Conservation (phyloP, 2,888 invertebrate species). For the Empis livida region DNA sequence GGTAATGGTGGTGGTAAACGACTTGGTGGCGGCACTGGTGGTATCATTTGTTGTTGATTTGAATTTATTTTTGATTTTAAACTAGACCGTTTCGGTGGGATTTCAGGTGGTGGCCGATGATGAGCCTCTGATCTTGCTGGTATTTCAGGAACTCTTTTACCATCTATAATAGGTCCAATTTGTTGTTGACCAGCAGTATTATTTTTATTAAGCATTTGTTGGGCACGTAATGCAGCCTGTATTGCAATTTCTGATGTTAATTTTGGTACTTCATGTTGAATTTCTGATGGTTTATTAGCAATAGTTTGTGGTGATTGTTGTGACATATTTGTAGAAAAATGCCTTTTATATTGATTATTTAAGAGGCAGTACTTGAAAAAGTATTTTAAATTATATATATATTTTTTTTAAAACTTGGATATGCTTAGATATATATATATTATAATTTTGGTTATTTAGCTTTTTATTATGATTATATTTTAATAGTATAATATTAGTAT, state of each 20-base stretch:
- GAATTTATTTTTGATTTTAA: slow-evolving; percentile 26
- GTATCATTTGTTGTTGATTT: slow-evolving; percentile 27
- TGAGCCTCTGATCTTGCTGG: slow-evolving; percentile 29
- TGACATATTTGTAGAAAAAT: slow-evolving; percentile 14
- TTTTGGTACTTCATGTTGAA: slow-evolving; percentile 32
- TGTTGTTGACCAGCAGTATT: neutral
- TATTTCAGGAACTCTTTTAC: slow-evolving; percentile 32
- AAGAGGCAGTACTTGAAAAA: no score
- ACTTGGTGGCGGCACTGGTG: slow-evolving; percentile 14
- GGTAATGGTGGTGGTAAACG: slow-evolving; percentile 29
- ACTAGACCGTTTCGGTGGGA: slow-evolving; percentile 34
- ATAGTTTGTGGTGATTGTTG: slow-evolving; percentile 16
- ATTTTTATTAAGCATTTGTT: slow-evolving; percentile 28
- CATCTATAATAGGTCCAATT: neutral
- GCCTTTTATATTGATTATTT: no score
- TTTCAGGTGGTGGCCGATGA: slow-evolving; percentile 29
- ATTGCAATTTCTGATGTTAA: slow-evolving; percentile 34
- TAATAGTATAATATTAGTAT: no score
- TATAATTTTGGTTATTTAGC: no score
- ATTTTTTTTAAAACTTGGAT: no score
- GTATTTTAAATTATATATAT: no score
- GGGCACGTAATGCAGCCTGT: slow-evolving; percentile 33
- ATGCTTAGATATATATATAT: no score
- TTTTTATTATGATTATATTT: no score
- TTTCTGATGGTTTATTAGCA: slow-evolving; percentile 18